Base-by-base conservation (phyloP, 1,140 invertebrate genomes). In the Lamellibrachia luymesi region DNA sequence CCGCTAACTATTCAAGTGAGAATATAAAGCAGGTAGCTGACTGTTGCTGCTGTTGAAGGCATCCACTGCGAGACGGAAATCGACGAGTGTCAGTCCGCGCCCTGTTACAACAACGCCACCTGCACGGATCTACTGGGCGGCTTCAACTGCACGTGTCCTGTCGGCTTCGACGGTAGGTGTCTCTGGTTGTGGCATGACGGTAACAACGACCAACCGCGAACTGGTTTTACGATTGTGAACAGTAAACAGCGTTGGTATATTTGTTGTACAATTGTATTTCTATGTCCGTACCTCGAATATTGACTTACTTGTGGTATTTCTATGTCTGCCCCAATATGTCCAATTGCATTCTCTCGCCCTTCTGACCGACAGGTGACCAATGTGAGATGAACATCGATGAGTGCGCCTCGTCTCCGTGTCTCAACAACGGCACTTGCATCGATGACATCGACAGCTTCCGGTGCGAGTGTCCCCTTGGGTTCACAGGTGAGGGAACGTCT, bases 361-460 rank as follows among this genome's bases (percentile, higher is more conserved):
- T 4, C 64, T 22, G 64, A 22, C 64, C 64, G 17, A 10, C 64
- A 80, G 64, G 64, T 80, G 64, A 80, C 64, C 64, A 80, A 22
- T 93, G 93, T 91, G 93, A 93, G 17, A 10, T 49, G 7, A 92
- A 94, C 50, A 91, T 94, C 10, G 93, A 94, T 52, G 94, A 94
- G 52, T 94, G 94, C 93, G 22, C 27, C 38, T 94, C 94, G 10
- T 92, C 90, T 96, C 98, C 98, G 22, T 99, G 99, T 92, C 27
- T 52, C 27, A 94, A 94, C 92, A 92, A 93, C 51, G 94, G 92
- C 95, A 92, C 90, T 5, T 94, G 94, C 90, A 91, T 94, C 38
- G 56, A 90, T 91, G 93, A 56, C n/a, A 38, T 93, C 1, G 25
- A 80, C 49, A 89, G 91, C 17, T 94, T 92, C 91, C n/a, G n/a